Base-by-base conservation (phyloP, 2,113 vertebrate genomes). In the Bucco capensis region DNA sequence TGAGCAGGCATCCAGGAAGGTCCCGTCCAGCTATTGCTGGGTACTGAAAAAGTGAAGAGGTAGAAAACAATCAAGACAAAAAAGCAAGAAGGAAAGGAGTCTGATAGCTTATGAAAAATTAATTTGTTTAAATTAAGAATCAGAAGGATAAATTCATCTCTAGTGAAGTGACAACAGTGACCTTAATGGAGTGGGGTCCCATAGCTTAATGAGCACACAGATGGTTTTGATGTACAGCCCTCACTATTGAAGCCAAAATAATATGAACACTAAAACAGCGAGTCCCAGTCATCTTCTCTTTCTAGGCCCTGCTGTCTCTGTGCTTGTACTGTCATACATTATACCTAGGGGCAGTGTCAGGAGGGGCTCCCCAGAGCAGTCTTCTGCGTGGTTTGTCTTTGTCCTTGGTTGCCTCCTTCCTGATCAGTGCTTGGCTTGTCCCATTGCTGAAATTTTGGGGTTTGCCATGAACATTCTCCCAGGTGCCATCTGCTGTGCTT, bases 401-500 rank as follows among this genome's bases (percentile, higher is more conserved):
- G 42, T 3, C 5, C 2, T 54, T 37, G n/a, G 49, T 67, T 56
- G 5, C 15, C 37, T 58, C 12, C 73, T 23, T 47, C 10, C 72
- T 53, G 31, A n/a, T 46, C 33, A 19, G 62, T 5, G 77, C 42
- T 60, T 84, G 77, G 25, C 77, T 73, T 74, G 42, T 74, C 60
- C 27, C 58, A 4, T 28, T 33, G 0, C 40, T 0, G 1, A 31
- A 18, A 14, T 8, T 27, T 7, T 31, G 73, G n/a, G 4, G 5
- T 75, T 78, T 69, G 85, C 67, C 47, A 1, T 6, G 50, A 30
- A 10, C 3, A 2, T 33, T 83, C 57, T 61, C n/a, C 37, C 21
- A 38, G 8, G 21, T 0, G 0, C 47, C 8, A 5, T n/a, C 46
- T 0, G 0, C 11, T 2, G 2, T 42, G 56, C 49, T 67, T 10